Evolutionary conservation across 2,113 vertebrate species (phyloP), one percentile per base, ranked within the genome.

Genomic region (Lophius piscatorius): DNA sequence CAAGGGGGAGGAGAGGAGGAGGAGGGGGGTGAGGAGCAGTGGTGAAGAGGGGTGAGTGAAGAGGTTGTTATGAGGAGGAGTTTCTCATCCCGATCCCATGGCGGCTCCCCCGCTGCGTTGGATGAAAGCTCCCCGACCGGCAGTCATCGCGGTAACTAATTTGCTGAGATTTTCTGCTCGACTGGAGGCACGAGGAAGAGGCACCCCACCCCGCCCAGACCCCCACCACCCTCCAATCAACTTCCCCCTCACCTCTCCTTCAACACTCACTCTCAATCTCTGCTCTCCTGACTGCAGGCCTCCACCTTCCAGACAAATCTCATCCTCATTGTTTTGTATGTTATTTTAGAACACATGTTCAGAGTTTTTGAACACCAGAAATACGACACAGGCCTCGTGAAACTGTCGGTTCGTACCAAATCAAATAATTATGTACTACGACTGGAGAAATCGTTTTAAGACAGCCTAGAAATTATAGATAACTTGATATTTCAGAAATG

Each of bases 111-210:
- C 51, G 76, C 83, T 21, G 68, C 1, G 26, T 68, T 80, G 85
- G 85, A 89, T 90, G 91, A 92, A 93, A 92, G 90, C 89, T 90
- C 84, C 79, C 87, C 70, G 68, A 87, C 91, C 90, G 82, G 90
- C 85, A 84, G 78, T 83, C 20, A 31, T 91, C 88, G 79, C 89
- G 60, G 87, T 87, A 92, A 91, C 86, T 91, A 91, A 90, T 92
- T 94, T 94, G 81, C 80, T 74, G 85, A 89, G 88, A 92, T 93
- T 94, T 94, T 94, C 92, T 86, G 90, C 90, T 91, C 74, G 82
- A 83, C 70, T 88, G 84, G 81, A 92, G 81, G 91, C 91, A 93
- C 89, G 92, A 92, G 91, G 89, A 91, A 89, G 81, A 73, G 82
- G 57, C 77, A 33, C 75, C 79, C 83, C 58, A 14, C 24, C 47